These are phyloP conservation scores for Rhynchopsitta pachyrhyncha DNA, from an alignment of 2,113 vertebrate species.

Conservation along the genomic window DNA sequence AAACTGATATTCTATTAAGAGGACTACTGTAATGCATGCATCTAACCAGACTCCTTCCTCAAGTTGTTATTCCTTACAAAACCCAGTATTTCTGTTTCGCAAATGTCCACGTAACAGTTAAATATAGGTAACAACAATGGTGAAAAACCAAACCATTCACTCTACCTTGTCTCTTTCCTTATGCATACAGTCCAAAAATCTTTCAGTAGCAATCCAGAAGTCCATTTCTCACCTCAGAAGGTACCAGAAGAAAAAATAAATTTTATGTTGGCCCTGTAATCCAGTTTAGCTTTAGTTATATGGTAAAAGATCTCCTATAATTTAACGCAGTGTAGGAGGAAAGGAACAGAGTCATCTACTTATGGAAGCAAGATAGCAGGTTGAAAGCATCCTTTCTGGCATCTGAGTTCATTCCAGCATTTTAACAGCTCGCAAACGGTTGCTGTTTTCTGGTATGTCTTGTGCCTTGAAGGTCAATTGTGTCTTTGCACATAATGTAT, in stretches of 20 bases:
- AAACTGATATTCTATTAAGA: not conserved
- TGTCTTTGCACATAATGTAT: slow-evolving; percentile 14
- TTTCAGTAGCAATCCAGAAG: not conserved
- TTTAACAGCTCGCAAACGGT: slow-evolving; percentile 2
- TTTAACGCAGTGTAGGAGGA: not conserved
- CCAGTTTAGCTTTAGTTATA: not conserved
- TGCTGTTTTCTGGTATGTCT: not conserved
- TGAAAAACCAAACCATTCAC: not conserved
- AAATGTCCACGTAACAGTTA: not conserved
- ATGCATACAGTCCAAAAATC: not conserved
- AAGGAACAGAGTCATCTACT: not conserved
- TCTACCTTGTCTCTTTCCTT: not conserved
- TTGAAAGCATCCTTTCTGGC: not conserved
- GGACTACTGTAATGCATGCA: not conserved
- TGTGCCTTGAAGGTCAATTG: slow-evolving; percentile 15
- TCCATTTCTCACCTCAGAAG: not conserved
- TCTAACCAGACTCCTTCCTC: not conserved
- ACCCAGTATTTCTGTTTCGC: not conserved
- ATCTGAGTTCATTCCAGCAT: not conserved
- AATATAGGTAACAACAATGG: not conserved
- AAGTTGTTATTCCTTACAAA: not conserved
- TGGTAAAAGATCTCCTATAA: not conserved
- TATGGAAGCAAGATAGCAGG: not conserved
- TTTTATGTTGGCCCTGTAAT: not conserved
- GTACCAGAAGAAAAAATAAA: not conserved